Evolutionary conservation across 2,888 invertebrate species (phyloP).

Genomic region (Plemyria rubiginata): DNA sequence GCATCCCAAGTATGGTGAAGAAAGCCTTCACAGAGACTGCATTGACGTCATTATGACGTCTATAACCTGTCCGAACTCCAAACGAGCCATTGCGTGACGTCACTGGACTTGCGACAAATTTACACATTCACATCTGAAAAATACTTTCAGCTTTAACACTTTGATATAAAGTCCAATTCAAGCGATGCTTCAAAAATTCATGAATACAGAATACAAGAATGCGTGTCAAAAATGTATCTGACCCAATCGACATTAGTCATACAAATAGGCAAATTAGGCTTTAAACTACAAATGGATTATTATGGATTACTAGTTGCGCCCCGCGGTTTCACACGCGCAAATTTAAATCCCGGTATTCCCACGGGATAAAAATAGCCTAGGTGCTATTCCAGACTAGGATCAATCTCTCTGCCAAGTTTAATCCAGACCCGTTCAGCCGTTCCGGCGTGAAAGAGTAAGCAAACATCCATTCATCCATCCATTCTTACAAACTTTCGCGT

Average conservation of each 20-base stretch:
- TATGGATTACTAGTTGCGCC: too few species aligned
- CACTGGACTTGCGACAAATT: conserved; percentile 47
- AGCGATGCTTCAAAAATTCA: neutral
- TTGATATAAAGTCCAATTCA: conserved; percentile 11
- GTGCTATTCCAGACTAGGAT: too few species aligned
- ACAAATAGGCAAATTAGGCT: conserved; percentile 30
- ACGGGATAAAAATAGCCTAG: too few species aligned
- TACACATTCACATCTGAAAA: conserved; percentile 19
- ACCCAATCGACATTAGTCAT: conserved; percentile 32
- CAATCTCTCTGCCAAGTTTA: too few species aligned
- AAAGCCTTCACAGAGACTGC: conserved; percentile 56
- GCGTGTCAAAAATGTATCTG: conserved; percentile 25
- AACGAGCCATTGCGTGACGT: conserved; percentile 66
- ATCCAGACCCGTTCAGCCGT: too few species aligned
- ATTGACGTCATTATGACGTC: conserved; percentile 71
- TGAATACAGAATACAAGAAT: conserved; percentile 24
- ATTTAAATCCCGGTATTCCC: too few species aligned
- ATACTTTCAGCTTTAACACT: conserved; percentile 8
- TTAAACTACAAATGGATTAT: conserved; percentile 4
- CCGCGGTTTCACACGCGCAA: too few species aligned
- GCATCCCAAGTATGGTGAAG: conserved; percentile 38
- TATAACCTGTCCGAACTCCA: conserved; percentile 51
- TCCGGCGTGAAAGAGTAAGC: too few species aligned
- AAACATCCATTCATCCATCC: too few species aligned
- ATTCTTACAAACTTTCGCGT: too few species aligned